A percentile compares a stretch with the other conserved stretches of the same genome.
Conservation (phyloP, 1,140 invertebrate genomes). For the Lasioglossum baleicum region DNA sequence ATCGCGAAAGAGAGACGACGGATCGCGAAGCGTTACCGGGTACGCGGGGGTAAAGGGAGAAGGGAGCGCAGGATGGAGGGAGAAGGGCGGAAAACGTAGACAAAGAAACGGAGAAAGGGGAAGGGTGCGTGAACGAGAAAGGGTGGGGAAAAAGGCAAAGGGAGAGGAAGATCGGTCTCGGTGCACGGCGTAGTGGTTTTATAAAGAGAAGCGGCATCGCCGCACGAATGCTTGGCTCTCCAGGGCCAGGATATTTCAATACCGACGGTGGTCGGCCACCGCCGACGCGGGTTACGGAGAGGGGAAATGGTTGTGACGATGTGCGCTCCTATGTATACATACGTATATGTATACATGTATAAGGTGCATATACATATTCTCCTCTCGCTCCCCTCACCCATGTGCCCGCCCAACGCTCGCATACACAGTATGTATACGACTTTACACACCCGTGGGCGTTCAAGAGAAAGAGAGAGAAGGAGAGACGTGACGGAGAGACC, state of each 20-base stretch:
- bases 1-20: slow-evolving; percentile 22
- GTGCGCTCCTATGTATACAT: slow-evolving; percentile 4
- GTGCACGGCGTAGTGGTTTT: slow-evolving; percentile 54
- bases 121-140: slow-evolving; percentile 43
- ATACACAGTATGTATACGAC: slow-evolving; percentile 48
- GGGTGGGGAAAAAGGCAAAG: slow-evolving; percentile 37
- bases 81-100: slow-evolving; percentile 39
- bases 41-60: neutral
- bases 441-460: slow-evolving; percentile 58
- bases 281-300: slow-evolving; percentile 47
- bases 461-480: slow-evolving; percentile 31
- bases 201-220: slow-evolving; percentile 79
- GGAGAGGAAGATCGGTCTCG: slow-evolving; percentile 43
- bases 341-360: slow-evolving; percentile 6
- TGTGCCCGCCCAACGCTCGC: slow-evolving; percentile 53
- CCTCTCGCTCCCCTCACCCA: slow-evolving; percentile 42
- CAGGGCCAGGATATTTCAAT: slow-evolving; percentile 75
- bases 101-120: slow-evolving; percentile 49
- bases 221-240: slow-evolving; percentile 79
- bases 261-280: slow-evolving; percentile 67
- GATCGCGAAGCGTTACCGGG: slow-evolving; percentile 24
- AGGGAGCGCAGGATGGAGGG: slow-evolving; percentile 30
- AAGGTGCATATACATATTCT: neutral
- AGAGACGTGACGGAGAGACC: slow-evolving; percentile 17
- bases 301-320: slow-evolving; percentile 37